Conservation (phyloP, 2,113 vertebrate species). For the Pedetes capensis region DNA sequence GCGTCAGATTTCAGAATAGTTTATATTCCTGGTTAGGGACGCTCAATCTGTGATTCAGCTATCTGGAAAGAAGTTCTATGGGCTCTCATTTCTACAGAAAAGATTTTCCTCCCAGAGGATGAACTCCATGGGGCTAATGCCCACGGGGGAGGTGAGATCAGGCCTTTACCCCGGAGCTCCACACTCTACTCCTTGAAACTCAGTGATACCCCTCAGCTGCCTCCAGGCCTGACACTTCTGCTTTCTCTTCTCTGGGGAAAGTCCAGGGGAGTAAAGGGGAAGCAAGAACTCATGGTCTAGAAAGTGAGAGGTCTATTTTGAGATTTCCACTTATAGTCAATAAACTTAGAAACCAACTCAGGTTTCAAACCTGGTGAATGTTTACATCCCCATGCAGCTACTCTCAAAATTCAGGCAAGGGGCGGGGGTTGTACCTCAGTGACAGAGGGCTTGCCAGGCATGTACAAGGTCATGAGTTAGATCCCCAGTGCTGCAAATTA, state of each 20-base stretch:
- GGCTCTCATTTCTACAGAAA: background rate
- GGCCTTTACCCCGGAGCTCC: background rate
- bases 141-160: accelerated
- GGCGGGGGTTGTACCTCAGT: background rate
- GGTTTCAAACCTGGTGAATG: background rate
- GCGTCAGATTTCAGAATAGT: background rate
- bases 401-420: background rate
- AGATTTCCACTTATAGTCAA: background rate
- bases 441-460: background rate
- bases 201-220: background rate
- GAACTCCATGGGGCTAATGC: background rate
- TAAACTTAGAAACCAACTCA: background rate
- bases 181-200: background rate
- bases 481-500: background rate
- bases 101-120: background rate
- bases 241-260: constrained; percentile 67
- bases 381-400: background rate
- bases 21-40: background rate
- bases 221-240: constrained; percentile 52
- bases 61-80: background rate
- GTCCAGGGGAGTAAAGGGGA: constrained; percentile 59
- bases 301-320: constrained; percentile 51
- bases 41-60: background rate
- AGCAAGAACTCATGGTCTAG: constrained; percentile 51
- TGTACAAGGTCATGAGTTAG: background rate